Evolutionary conservation across 2,113 vertebrate genomes (phyloP), one percentile per base, ranked within the genome.

Genomic region (Aspidoscelis tigris): DNA sequence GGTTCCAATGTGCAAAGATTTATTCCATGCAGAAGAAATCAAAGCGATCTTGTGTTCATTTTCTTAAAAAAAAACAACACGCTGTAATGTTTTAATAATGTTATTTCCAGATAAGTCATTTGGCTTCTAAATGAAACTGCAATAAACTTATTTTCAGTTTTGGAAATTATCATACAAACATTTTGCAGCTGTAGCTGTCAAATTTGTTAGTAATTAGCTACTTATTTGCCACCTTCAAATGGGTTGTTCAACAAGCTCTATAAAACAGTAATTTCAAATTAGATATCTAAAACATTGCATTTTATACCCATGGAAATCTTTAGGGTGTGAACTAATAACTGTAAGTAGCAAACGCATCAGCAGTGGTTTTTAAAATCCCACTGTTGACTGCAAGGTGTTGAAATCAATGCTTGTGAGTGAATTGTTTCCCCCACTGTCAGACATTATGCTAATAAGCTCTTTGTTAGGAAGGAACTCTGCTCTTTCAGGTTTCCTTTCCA

Each of bases 121-220:
- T 86, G 85, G 85, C 86, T 91, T 92, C 84, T 94, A 44, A 93
- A 91, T 90, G 83, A 90, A 86, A 0, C 2, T 89, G 88, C 90
- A 93, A 91, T 92, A 94, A 93, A 91, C 91, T 33, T 0, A 92
- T 92, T 93, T 93, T 89, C 91, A 92, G 77, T 87, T 93, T 94
- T 84, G 72, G 90, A 92, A 61, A 94, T 94, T 92, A 92, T 82
- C 90, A 92, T 91, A 92, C 87, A 92, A 92, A 89, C 65, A 94
- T 89, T 92, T 91, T 94, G 91, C 89, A 93, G 89, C 89, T 93
- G 89, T 88, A 90, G 87, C 89, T 94, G 86, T 92, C 87, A 93
- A 86, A 70, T 86, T 89, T 88, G 93, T 94, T 94, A 82, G 84
- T 92, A 92, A 92, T 94, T 94, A 92, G 58, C 89, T 90, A 90